Base-by-base conservation (phyloP, 2,888 invertebrate species). In the Malthinus seriepunctatus region DNA sequence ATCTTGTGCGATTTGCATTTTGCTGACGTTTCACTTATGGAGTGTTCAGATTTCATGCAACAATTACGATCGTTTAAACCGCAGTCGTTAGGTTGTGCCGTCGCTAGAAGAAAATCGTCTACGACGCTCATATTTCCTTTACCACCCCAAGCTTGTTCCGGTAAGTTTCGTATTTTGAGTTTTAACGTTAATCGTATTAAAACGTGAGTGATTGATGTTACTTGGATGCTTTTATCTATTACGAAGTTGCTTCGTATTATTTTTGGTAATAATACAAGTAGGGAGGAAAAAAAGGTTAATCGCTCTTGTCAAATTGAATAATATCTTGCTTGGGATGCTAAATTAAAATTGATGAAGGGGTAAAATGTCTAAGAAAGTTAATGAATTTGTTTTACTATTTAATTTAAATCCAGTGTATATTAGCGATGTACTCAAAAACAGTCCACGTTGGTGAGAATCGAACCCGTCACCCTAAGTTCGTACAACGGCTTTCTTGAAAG, bases 1-100 rank as follows among this genome's bases (percentile, higher is more conserved):
- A 93, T 95, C 80, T 88, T 95, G 81, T 95, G 95, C 88, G 94
- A 95, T 82, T 85, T 95, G 80, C 95, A 95, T 84, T 95, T 95
- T 80, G 94, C 94, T 76, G 95, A 95, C 90, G 94, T 95, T 71
- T 92, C 94, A 80, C 91, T 95, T 79, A 93, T 95, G 93, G 95
- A 95, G 90, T 93, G 93, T 84, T 92, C 93, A 73, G 95, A 95
- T 86, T 95, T 95, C 84, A 94, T 95, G 93, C 94, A 95, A 83
- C 95, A 95, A 83, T 86, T 95, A 78, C 89, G 95, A 76, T 91
- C 93, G 83, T 95, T 95, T 85, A 95, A 95, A 83, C 93, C 95
- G 72, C 95, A 95, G 84, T 93, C 93, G 72, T 84, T 95, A 78
- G 95, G 95, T 79, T 95, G 94, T 83, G 95, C 95, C 70, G 95